phyloP scores from a whole-genome alignment of 2,113 vertebrate genomes.

The Sialia sialis region DNA sequence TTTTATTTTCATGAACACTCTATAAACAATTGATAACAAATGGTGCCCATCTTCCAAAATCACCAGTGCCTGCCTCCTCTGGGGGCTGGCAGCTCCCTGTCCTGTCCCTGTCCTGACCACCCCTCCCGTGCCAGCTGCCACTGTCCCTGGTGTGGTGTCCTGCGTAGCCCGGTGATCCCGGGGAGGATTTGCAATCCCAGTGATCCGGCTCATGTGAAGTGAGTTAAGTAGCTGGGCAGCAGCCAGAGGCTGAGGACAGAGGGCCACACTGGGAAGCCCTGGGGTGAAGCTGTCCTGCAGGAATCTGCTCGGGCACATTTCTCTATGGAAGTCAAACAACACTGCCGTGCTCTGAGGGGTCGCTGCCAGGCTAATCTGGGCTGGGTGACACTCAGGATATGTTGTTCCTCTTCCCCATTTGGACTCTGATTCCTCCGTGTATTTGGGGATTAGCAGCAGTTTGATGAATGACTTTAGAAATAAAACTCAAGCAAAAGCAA shows the following conservation, averaged over 20 bases:
- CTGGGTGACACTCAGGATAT: neutral
- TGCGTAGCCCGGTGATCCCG: neutral
- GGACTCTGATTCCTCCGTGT: neutral
- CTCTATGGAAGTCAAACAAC: neutral
- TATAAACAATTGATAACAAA: neutral
- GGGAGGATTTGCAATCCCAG: neutral
- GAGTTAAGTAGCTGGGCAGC: neutral
- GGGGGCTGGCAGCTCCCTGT: neutral
- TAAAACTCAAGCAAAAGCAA: neutral
- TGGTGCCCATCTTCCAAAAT: neutral
- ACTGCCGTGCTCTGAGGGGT: neutral
- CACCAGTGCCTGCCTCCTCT: fast-evolving
- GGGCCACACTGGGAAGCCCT: neutral
- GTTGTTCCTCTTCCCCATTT: neutral
- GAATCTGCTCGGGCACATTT: fast-evolving
- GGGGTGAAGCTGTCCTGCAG: neutral
- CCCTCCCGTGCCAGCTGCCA: fast-evolving
- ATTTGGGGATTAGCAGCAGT: neutral
- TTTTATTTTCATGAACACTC: neutral
- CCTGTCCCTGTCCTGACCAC: neutral
- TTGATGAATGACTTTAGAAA: neutral
- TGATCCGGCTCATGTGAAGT: neutral
- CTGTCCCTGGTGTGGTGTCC: neutral
- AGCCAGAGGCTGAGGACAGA: neutral
- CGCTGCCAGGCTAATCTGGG: neutral